Percentiles rank a stretch among this genome's conserved stretches.
These are phyloP conservation scores for Astreopora myriophthalma DNA, from an alignment of 64 coral and sea anemone genomes.

Conservation along the genomic window DNA sequence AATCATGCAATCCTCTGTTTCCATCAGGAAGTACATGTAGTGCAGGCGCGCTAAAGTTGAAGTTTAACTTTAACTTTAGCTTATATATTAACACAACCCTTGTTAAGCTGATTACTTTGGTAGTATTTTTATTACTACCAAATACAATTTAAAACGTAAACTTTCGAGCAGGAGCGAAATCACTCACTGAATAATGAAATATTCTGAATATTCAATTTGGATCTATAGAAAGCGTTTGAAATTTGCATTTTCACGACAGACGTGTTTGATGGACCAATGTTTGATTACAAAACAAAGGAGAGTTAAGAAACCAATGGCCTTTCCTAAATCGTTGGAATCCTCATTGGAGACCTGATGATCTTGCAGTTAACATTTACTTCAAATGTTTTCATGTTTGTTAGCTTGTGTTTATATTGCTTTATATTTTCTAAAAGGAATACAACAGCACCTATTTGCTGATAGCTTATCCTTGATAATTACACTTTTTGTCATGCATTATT, in stretches of 20 bases:
- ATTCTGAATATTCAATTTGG: background rate
- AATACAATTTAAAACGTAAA: too few species aligned
- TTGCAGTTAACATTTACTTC: background rate
- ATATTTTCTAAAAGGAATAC: background rate
- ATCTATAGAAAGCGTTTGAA: background rate
- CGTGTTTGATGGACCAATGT: background rate
- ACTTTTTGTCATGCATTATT: slow-evolving; percentile 18
- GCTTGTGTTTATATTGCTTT: background rate
- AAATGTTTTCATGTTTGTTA: background rate
- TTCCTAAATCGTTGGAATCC: background rate
- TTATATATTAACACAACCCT: too few species aligned
- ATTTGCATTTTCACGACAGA: slow-evolving; percentile 9
- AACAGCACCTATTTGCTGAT: background rate
- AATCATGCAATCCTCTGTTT: too few species aligned
- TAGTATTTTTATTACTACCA: too few species aligned
- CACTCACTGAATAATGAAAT: background rate
- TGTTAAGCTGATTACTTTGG: too few species aligned
- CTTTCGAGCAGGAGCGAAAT: background rate
- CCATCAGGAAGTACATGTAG: too few species aligned
- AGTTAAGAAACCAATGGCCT: too few species aligned
- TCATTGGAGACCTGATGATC: background rate
- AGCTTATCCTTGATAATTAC: background rate
- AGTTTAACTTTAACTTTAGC: background rate
- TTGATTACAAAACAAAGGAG: too few species aligned
- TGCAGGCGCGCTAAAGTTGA: too few species aligned